Base-by-base conservation (phyloP, 2,888 invertebrate genomes). In the Plagodis dolabraria region DNA sequence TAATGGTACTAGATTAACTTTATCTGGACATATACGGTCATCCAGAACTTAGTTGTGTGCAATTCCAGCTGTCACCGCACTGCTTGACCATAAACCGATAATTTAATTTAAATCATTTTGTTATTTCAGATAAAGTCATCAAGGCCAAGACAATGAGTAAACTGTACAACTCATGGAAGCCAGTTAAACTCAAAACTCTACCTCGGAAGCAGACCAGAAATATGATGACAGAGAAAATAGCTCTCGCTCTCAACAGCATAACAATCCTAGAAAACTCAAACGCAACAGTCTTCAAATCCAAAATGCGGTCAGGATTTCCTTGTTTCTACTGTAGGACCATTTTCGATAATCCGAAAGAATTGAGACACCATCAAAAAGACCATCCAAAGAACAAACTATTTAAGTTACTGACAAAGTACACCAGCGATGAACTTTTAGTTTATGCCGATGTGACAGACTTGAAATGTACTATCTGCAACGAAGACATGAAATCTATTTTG, bases 361-460 rank as follows among this genome's bases (percentile, higher is more conserved):
- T 91, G 0, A 71, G 69, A 42, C 77, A 82, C 57, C 68, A 71
- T 6, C 87, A 89, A 43, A 77, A 78, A 7, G 82, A 77, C 33
- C 64, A 65, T 55, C 0, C 82, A 82, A 47, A 57, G 75, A 0
- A 74, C 63, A 11, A 45, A 35, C 12, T 64, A 0, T 48, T 47
- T 7, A 84, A 78, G 53, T 68, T 85, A 0, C 47, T 90, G 0
- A 68, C 70, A 0, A 81, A 80, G 0, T 84, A 83, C 22, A 84
- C 87, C 0, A 77, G 82, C 0, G 89, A 91, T 60, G 80, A 81
- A 7, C 53, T 90, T 0, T 82, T 89, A 0, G 83, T 91, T 0
- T 90, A 91, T n/a, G 89, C 84, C 0, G 92, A 91, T 40, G 72
- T 88, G 0, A 86, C 85, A 0, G 72, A 86, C 22, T 36, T 92